Percentiles rank a stretch among this genome's conserved stretches.
Evolutionary conservation across 2,113 vertebrate genomes (phyloP).

Genomic region (Tricholaema leucomelas): DNA sequence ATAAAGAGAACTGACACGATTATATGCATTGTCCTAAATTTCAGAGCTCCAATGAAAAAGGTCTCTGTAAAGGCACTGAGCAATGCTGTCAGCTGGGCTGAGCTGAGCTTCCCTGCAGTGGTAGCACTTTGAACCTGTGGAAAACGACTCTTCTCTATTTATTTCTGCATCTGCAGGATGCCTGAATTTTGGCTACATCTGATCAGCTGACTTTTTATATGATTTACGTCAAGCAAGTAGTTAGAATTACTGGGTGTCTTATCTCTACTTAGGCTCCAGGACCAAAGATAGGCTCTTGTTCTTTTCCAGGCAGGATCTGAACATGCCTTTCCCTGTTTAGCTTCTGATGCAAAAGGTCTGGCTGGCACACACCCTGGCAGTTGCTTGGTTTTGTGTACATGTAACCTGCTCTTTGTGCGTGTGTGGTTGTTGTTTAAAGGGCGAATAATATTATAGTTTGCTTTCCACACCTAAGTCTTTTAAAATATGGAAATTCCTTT

Average conservation of each 20-base stretch:
- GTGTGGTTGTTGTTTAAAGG: neutral
- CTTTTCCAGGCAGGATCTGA: neutral
- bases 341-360: neutral
- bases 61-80: neutral
- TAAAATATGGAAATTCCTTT: conserved; percentile 1
- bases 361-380: neutral
- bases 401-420: neutral
- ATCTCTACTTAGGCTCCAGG: neutral
- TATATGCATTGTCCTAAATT: conserved; percentile 16
- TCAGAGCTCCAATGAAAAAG: neutral
- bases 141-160: neutral
- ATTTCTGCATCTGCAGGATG: neutral
- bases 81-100: neutral
- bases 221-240: neutral
- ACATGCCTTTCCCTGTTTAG: neutral
- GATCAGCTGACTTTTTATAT: neutral
- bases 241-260: neutral
- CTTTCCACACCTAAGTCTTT: neutral
- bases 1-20: neutral
- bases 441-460: neutral
- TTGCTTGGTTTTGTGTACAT: rapidly evolving
- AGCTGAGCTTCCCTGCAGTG: neutral
- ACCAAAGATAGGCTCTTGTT: neutral
- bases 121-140: neutral
- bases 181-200: neutral